Evolutionary conservation across 2,113 vertebrate genomes (phyloP).

Genomic region (Grantiella picta): DNA sequence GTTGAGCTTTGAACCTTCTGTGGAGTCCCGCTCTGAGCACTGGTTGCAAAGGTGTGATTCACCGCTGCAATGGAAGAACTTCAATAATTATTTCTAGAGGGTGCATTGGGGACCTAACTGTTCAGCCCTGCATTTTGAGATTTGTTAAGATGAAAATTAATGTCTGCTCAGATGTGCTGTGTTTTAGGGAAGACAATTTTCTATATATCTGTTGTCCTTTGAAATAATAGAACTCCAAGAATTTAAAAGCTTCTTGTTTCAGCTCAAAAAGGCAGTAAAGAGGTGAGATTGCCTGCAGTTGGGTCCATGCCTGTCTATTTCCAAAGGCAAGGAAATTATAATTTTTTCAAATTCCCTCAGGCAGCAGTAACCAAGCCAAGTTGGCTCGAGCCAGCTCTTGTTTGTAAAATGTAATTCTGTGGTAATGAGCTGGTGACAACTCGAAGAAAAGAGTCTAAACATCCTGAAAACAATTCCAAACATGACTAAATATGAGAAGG

Average conservation of each 20-base stretch:
- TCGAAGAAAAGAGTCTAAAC: constrained; percentile 68
- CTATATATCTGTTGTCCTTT: background rate
- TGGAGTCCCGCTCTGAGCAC: background rate
- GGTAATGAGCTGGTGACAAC: constrained; percentile 74
- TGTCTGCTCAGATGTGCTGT: background rate
- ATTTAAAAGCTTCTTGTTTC: background rate
- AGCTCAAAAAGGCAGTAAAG: background rate
- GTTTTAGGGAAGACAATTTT: background rate
- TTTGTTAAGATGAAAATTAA: background rate
- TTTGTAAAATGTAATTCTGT: constrained; percentile 74
- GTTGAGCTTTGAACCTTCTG: background rate
- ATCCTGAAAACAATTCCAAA: constrained; percentile 68
- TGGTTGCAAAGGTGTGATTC: background rate
- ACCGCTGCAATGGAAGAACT: background rate
- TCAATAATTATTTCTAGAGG: background rate
- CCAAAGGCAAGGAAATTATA: constrained; percentile 56
- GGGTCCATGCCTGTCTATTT: constrained; percentile 36
- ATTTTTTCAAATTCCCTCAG: constrained; percentile 63
- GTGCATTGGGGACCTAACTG: background rate
- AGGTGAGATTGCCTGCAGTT: constrained; percentile 9
- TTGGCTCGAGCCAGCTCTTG: constrained; percentile 62
- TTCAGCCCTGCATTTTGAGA: background rate
- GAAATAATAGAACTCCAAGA: background rate
- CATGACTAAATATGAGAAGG: constrained; percentile 50
- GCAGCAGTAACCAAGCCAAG: constrained; percentile 60